These are phyloP conservation scores for Liasis olivaceus DNA, from an alignment of 2,797 vertebrate species.

Conservation along the genomic window DNA sequence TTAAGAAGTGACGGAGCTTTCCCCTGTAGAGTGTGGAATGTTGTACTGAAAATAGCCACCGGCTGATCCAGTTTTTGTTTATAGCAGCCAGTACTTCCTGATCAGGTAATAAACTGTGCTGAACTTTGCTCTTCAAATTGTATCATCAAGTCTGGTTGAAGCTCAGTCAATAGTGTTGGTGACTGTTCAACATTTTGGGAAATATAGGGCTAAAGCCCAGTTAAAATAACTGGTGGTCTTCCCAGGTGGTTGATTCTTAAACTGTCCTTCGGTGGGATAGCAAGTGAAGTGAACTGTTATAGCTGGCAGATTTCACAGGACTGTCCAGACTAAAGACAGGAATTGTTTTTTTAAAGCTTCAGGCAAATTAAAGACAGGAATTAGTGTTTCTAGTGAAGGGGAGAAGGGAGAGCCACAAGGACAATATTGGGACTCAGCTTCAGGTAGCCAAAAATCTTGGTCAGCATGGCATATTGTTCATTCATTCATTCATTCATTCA, in stretches of 20 bases:
- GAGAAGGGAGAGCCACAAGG: neutral
- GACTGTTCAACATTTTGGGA: neutral
- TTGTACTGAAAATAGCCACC: conserved; percentile 54
- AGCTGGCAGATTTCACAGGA: neutral
- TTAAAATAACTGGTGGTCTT: neutral
- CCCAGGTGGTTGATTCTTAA: neutral
- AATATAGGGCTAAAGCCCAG: neutral
- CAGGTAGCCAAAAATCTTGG: neutral
- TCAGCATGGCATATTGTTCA: neutral
- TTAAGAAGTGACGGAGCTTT: conserved; percentile 53
- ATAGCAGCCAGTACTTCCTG: conserved; percentile 56
- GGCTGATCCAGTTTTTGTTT: conserved; percentile 63
- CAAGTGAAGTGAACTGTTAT: neutral
- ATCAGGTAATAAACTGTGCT: neutral
- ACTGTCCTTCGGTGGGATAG: neutral
- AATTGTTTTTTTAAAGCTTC: neutral
- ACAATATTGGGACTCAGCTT: neutral
- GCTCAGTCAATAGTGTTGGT: neutral
- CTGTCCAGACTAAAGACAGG: neutral
- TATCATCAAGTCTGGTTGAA: conserved; percentile 30
- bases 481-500: too few species aligned
- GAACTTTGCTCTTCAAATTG: conserved; percentile 52
- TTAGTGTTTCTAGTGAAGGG: neutral
- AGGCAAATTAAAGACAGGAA: neutral
- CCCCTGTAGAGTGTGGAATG: conserved; percentile 55